Evolutionary conservation across 2,888 invertebrate species (phyloP).

Genomic region (Cheilosia scutellata): DNA sequence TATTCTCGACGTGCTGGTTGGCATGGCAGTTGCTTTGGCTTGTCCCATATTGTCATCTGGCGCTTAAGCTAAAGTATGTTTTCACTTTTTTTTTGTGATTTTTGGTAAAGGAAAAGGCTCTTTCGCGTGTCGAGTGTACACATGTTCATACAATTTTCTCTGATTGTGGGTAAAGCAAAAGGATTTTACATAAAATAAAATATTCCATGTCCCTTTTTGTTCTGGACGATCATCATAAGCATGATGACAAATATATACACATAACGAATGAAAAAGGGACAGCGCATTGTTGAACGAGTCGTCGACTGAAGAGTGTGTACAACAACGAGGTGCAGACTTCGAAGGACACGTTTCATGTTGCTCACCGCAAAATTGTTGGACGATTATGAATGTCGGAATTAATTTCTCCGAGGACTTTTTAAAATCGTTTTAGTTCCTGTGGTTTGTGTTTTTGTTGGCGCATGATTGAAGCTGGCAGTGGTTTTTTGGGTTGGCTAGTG

Average conservation of each 20-base stretch:
- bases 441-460: conserved; percentile 34
- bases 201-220: conserved; percentile 28
- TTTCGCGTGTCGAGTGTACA: conserved; percentile 31
- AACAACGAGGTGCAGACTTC: conserved; percentile 19
- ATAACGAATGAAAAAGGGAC: conserved; percentile 9
- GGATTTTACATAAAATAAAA: conserved; percentile 58
- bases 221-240: conserved; percentile 14
- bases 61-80: neutral
- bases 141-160: conserved; percentile 45
- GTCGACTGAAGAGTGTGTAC: neutral
- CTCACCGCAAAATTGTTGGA: conserved; percentile 52
- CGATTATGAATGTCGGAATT: conserved; percentile 58
- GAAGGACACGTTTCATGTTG: conserved; percentile 51
- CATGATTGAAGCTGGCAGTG: conserved; percentile 20
- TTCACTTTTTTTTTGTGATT: neutral
- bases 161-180: conserved; percentile 53
- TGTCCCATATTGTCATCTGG: conserved; percentile 35
- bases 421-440: conserved; percentile 32
- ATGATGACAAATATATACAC: conserved; percentile 17
- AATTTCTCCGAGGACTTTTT: conserved; percentile 44
- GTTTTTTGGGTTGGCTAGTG: conserved; percentile 1
- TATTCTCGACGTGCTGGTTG: conserved; percentile 33
- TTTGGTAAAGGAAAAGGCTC: neutral
- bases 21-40: conserved; percentile 1
- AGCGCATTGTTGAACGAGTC: neutral